Conservation (phyloP, 2,888 invertebrate species). For the Parthenolecanium corni region DNA sequence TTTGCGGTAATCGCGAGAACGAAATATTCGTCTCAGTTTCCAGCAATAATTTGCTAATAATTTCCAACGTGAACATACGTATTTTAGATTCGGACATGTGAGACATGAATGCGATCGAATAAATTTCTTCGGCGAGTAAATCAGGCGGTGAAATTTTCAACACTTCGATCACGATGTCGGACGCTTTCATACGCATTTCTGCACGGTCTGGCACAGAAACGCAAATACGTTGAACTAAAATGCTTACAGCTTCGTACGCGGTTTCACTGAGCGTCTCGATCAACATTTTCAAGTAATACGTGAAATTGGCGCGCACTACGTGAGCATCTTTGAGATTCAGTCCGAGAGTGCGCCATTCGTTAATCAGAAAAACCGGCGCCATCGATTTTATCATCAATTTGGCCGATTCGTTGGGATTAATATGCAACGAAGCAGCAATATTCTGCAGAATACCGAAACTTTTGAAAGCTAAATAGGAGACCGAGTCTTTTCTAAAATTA, state of each 20-base stretch:
- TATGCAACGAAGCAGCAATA: conserved; percentile 2
- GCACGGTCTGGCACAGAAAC: conserved; percentile 17
- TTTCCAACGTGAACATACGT: conserved; percentile 19
- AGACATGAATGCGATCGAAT: conserved; percentile 16
- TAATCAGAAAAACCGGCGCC: conserved; percentile 6
- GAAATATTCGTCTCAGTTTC: conserved; percentile 7
- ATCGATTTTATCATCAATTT: conserved; percentile 8
- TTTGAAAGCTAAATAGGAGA: conserved; percentile 1
- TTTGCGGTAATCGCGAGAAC: conserved; percentile 2
- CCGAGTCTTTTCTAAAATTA: conserved; percentile 4
- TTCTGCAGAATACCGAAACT: conserved; percentile 9
- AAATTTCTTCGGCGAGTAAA: conserved; percentile 17
- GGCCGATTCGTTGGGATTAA: conserved; percentile 3
- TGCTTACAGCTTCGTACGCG: conserved; percentile 12
- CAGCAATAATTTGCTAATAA: conserved; percentile 9
- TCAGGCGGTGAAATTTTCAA: conserved; percentile 16
- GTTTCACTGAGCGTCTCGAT: not conserved
- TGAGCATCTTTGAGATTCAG: conserved; percentile 1
- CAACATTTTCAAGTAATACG: conserved; percentile 8
- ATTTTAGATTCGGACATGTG: conserved; percentile 12
- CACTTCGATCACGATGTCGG: conserved; percentile 5
- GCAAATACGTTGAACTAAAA: conserved; percentile 16
- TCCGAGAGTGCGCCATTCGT: not conserved
- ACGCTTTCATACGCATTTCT: conserved; percentile 11
- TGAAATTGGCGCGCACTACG: conserved; percentile 4